Conservation (phyloP, 2,888 invertebrate genomes). For the Thyatira batis region DNA sequence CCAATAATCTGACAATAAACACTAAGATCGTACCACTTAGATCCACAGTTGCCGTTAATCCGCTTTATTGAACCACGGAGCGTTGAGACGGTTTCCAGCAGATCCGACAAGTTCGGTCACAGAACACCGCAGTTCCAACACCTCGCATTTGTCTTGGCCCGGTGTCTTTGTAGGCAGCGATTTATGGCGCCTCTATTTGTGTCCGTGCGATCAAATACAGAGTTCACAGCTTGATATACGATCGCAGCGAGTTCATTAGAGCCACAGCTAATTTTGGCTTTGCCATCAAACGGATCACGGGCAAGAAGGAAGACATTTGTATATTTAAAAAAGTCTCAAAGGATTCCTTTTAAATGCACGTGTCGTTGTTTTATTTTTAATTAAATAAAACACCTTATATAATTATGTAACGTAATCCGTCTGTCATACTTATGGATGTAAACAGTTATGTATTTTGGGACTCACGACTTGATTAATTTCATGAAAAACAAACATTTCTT, state of each 20-base stretch:
- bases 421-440: neutral
- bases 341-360: conserved; percentile 16
- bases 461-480: neutral
- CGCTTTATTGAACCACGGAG: conserved; percentile 35
- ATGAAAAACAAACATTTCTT: neutral
- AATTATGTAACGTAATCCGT: neutral
- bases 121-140: conserved; percentile 41
- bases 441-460: neutral
- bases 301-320: conserved; percentile 56
- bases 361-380: conserved; percentile 18
- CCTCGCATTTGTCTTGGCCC: conserved; percentile 63
- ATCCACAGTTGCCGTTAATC: conserved; percentile 34
- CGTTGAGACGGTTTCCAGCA: conserved; percentile 17
- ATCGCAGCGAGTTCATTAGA: conserved; percentile 60
- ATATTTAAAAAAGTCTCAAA: conserved; percentile 30
- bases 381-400: neutral
- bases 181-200: conserved; percentile 60
- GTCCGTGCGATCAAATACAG: conserved; percentile 55
- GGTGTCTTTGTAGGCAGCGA: conserved; percentile 55
- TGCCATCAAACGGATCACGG: conserved; percentile 42
- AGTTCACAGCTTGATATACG: conserved; percentile 52
- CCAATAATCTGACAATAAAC: neutral
- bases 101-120: conserved; percentile 25
- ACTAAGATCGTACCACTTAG: conserved; percentile 20
- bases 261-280: conserved; percentile 55